phyloP scores from a whole-genome alignment of 2,797 vertebrate species.

The Galago senegalensis region DNA sequence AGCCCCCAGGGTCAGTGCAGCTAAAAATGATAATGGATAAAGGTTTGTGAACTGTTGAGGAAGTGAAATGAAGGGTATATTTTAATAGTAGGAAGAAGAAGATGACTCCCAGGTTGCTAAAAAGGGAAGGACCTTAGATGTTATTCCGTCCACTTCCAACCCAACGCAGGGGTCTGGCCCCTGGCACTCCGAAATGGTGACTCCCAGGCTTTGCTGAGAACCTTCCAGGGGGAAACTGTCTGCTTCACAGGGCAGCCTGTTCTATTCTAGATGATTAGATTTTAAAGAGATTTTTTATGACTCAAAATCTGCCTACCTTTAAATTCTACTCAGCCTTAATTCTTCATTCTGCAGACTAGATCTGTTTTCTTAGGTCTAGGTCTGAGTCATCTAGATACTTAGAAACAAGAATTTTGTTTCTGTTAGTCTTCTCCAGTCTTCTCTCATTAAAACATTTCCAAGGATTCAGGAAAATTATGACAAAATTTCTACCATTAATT shows the following conservation, averaged over 20 bases:
- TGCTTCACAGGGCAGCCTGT: neutral
- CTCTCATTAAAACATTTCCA: conserved; percentile 32
- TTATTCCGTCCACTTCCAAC: neutral
- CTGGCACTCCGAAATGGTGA: neutral
- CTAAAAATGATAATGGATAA: conserved; percentile 4
- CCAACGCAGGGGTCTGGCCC: neutral
- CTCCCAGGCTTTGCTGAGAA: neutral
- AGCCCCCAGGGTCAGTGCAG: neutral
- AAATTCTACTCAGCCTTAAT: conserved; percentile 44
- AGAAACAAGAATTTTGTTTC: conserved; percentile 19
- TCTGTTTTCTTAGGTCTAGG: conserved; percentile 1
- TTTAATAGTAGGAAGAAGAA: neutral
- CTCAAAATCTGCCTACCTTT: neutral
- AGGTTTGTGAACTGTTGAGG: neutral
- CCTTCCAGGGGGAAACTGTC: neutral
- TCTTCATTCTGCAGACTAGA: neutral
- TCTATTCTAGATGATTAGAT: neutral
- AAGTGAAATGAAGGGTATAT: neutral
- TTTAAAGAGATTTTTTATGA: conserved; percentile 40
- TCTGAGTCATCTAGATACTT: conserved; percentile 35
- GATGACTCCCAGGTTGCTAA: neutral
- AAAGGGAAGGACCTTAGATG: neutral
- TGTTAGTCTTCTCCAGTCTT: conserved; percentile 17
- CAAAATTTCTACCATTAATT: conserved; percentile 8
- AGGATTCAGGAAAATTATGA: conserved; percentile 50